Evolutionary conservation across 2,113 vertebrate genomes (phyloP), one percentile per base, ranked within the genome.

Genomic region (Dicaeum eximium): DNA sequence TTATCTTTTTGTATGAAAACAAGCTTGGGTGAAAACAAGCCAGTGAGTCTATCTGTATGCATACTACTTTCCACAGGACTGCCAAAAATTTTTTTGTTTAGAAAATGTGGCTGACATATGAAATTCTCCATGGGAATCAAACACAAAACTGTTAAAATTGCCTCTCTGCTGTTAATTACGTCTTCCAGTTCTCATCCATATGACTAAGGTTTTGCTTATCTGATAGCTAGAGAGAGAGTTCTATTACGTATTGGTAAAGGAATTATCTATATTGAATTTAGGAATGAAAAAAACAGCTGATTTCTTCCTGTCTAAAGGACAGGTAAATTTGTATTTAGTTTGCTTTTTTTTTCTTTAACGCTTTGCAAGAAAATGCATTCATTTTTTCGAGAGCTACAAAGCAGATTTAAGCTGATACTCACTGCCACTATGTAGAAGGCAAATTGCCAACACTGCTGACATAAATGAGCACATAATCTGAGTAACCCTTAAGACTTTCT

Each of bases 211-310:
- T 93, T 92, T 38, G 19, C 45, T 93, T 83, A 72, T 50, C 27
- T 23, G 5, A 40, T 51, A 73, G 38, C 45, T 70, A 57, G n/a
- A 71, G 6, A 31, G 45, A 73, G 7, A 28, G 54, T 64, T 38
- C 15, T 74, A 48, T 44, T 42, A 86, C 4, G 8, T 44, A 56
- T 25, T 42, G 31, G n/a, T 64, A 80, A 94, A 57, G 35, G 9
- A 79, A 89, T 92, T 74, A 83, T 57, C 95, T 96, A 58, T 84
- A 92, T 81, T 89, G 40, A 94, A 90, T 31, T 81, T 40, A 69
- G 56, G 72, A 70, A 83, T 53, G 72, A 87, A 85, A 86, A 45
- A 92, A 81, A 6, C 8, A 14, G 17, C n/a, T 70, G 42, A 6
- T 91, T 93, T 95, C 44, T 88, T 90, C 21, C 61, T 66, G 18